These are phyloP conservation scores for Poeciliopsis infans DNA, from an alignment of 2,797 vertebrate species.

Conservation along the genomic window DNA sequence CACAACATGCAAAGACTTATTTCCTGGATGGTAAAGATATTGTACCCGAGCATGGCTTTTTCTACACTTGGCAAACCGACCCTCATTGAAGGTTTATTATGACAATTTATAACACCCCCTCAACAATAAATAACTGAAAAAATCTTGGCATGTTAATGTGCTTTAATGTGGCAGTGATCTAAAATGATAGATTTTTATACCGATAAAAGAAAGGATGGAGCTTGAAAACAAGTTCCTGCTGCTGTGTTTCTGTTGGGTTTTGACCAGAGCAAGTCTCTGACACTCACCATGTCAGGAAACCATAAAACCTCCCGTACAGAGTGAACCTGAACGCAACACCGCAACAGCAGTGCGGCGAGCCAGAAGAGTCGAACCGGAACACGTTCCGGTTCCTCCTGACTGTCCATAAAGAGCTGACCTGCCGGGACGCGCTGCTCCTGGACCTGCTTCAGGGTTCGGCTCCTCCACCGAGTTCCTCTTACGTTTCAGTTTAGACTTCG, in stretches of 20 bases:
- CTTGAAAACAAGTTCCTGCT: background rate
- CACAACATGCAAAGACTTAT: background rate
- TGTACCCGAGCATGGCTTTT: background rate
- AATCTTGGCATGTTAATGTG: background rate
- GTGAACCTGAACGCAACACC: background rate
- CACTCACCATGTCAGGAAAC: background rate
- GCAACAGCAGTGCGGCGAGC: background rate
- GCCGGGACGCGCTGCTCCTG: background rate
- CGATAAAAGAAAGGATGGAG: background rate
- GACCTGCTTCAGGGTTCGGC: background rate
- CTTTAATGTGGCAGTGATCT: background rate
- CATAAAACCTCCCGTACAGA: background rate
- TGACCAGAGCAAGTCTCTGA: background rate
- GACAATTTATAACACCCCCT: background rate
- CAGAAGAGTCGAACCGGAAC: background rate
- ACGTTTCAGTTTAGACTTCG: conserved; percentile 72
- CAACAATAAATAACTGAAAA: background rate
- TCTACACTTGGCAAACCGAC: background rate
- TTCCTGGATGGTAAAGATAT: background rate
- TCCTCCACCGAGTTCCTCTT: conserved; percentile 45
- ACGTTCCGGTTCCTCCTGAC: background rate
- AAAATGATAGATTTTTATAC: background rate
- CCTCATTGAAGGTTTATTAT: background rate
- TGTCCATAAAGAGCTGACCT: conserved; percentile 26
- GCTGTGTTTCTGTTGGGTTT: background rate